phyloP scores from a whole-genome alignment of 2,113 vertebrate species.

The Athene cunicularia region DNA sequence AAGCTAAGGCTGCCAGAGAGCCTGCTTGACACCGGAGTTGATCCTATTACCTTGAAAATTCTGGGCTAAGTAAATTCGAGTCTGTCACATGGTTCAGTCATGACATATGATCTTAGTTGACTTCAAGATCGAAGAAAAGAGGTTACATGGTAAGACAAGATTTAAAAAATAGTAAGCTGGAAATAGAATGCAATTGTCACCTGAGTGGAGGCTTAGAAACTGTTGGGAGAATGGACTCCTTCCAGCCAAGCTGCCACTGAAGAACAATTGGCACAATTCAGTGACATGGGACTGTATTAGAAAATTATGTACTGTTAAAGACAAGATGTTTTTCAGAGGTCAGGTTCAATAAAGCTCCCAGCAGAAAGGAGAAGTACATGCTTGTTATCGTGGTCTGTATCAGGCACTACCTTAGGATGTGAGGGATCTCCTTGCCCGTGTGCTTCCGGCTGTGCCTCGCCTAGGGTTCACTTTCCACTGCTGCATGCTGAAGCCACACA shows the following conservation, averaged over 20 bases:
- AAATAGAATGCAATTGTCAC: neutral
- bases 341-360: neutral
- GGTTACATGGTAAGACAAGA: neutral
- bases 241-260: neutral
- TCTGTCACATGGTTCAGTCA: neutral
- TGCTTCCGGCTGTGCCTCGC: rapidly evolving
- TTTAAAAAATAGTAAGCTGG: neutral
- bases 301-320: neutral
- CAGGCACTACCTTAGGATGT: neutral
- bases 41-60: neutral
- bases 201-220: neutral
- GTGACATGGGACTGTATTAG: neutral
- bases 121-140: neutral
- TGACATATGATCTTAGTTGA: neutral
- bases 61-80: neutral
- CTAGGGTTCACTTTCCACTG: rapidly evolving
- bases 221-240: neutral
- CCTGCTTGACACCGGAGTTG: neutral
- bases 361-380: neutral
- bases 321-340: neutral
- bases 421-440: neutral
- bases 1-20: neutral
- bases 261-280: neutral
- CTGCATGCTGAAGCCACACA: neutral
- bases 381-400: neutral